phyloP scores from a whole-genome alignment of 2,888 invertebrate genomes.

The Tolmerus cingulatus region DNA sequence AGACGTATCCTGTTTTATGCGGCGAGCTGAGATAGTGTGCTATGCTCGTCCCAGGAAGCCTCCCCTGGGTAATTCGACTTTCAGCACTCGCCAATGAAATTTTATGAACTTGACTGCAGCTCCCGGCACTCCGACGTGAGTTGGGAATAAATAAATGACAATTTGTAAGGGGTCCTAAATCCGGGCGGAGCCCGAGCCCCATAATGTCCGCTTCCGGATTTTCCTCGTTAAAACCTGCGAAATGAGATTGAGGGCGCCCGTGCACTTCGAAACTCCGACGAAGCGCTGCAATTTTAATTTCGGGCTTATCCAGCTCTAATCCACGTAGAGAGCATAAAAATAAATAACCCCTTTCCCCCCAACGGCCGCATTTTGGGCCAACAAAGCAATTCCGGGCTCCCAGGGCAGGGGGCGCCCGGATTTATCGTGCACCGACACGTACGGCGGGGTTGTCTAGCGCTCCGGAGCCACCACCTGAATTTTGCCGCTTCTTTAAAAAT shows the following conservation, averaged over 20 bases:
- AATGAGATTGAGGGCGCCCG: neutral
- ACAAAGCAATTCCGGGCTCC: neutral
- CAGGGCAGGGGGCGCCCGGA: neutral
- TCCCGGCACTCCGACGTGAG: neutral
- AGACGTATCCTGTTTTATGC: neutral
- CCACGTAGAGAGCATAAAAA: neutral
- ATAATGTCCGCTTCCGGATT: neutral
- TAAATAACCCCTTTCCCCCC: neutral
- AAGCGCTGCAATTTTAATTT: neutral
- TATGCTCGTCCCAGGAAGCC: neutral
- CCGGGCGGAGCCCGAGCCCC: neutral
- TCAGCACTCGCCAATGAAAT: neutral
- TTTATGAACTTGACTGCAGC: neutral
- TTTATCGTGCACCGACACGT: constrained; percentile 19
- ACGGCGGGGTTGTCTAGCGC: neutral
- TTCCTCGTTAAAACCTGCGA: neutral
- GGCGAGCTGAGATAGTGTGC: neutral
- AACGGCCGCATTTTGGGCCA: neutral
- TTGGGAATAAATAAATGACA: neutral
- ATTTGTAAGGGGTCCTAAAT: neutral
- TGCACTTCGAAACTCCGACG: neutral
- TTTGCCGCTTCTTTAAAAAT: constrained; percentile 12
- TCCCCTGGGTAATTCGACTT: neutral
- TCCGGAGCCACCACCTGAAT: neutral
- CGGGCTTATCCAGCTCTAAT: neutral